Conservation (phyloP, 2,797 vertebrate species). For the Micropoecilia bifurca region DNA sequence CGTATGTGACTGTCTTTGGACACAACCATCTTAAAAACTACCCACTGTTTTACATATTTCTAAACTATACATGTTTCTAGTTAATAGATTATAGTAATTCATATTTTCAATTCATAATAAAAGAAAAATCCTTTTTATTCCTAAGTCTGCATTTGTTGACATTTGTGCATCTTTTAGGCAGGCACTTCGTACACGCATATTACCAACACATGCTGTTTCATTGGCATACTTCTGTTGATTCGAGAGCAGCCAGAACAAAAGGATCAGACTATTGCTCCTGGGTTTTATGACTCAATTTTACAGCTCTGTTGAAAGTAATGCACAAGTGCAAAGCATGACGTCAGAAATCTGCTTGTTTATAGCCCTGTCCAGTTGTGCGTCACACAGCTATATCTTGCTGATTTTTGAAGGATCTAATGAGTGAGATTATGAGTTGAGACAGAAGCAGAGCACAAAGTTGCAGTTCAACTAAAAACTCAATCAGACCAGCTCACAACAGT, state of each 20-base stretch:
- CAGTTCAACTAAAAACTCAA: slow-evolving; percentile 47
- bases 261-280: background rate
- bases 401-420: slow-evolving; percentile 7
- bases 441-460: slow-evolving; percentile 25
- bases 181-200: background rate
- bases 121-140: background rate
- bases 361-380: background rate
- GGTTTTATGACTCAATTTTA: background rate
- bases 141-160: background rate
- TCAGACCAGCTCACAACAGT: slow-evolving; percentile 51
- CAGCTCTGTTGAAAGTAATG: background rate
- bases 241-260: background rate
- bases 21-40: background rate
- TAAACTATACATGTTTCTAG: background rate
- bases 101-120: background rate
- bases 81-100: background rate
- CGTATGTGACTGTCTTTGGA: background rate
- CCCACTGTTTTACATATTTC: background rate
- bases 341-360: background rate
- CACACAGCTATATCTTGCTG: background rate
- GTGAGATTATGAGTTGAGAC: slow-evolving; percentile 20
- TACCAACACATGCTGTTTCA: background rate
- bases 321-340: background rate
- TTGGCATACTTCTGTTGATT: background rate
- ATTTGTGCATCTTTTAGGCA: background rate